These are phyloP conservation scores for Cephalotes varians DNA, from an alignment of 2,888 invertebrate species.

Conservation along the genomic window DNA sequence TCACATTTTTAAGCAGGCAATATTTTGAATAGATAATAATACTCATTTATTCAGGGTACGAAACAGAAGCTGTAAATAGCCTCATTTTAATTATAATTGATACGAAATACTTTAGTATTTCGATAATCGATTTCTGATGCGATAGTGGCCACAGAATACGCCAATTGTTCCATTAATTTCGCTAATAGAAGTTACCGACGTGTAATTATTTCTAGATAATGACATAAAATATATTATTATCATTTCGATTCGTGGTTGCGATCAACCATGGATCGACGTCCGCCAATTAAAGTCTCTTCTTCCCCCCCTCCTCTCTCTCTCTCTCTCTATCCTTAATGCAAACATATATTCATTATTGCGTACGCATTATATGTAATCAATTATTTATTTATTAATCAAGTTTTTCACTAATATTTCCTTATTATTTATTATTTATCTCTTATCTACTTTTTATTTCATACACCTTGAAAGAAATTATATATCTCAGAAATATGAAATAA, in stretches of 20 bases:
- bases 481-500: constrained; percentile 3
- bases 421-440: neutral
- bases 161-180: constrained; percentile 57
- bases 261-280: constrained; percentile 38
- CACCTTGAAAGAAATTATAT: neutral
- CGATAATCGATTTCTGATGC: constrained; percentile 54
- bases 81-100: constrained; percentile 56
- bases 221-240: constrained; percentile 56
- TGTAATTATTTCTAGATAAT: constrained; percentile 57
- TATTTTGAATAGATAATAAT: neutral
- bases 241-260: constrained; percentile 48
- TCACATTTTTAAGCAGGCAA: neutral
- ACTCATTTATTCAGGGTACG: constrained; percentile 24
- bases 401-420: neutral
- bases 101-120: constrained; percentile 55
- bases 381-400: neutral
- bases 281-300: constrained; percentile 46
- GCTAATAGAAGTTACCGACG: constrained; percentile 54
- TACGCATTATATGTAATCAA: neutral
- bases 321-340: neutral
- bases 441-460: neutral
- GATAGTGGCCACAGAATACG: constrained; percentile 51
- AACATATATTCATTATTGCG: constrained; percentile 24
- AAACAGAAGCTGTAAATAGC: constrained; percentile 38
- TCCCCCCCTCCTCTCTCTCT: neutral